Evolutionary conservation across 2,888 invertebrate genomes (phyloP), one percentile per base, ranked within the genome.

Genomic region (Flexamia atlantica): DNA sequence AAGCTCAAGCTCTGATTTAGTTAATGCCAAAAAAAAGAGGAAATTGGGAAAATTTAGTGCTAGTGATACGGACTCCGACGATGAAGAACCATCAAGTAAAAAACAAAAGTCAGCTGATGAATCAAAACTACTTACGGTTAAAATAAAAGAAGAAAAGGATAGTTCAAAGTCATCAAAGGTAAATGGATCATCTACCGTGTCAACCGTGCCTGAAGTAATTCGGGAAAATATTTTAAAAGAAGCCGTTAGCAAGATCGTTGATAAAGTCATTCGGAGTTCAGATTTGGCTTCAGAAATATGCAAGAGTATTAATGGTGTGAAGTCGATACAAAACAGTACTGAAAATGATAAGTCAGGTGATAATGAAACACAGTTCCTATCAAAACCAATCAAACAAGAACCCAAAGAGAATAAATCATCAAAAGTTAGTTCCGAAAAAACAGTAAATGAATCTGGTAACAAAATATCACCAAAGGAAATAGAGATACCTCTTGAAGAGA

Each of bases 121-220:
- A 60, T 0, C 40, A 36, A 25, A 32, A 46, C 25, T 46, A n/a
- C 25, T n/a, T n/a, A 42, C 14, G 42, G 36, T 60, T n/a, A 57
- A 57, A 23, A 36, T 83, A 36, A 83, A 83, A 60, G 20, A 83
- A 57, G 83, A 83, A 72, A 60, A 36, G 25, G 72, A 72, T 50
- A 23, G 50, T 28, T 0, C 0, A 1, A 72, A 50, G 25, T 32
- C 0, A 28, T 2, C 28, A 23, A 70, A 82, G 64, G 46, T 64
- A 25, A 72, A 68, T 46, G 82, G 42, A 30, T 14, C 23, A n/a
- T 7, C 28, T n/a, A 50, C 17, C 28, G 53, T 20, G 10, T 20
- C 42, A 17, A 79, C 79, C 93, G 86, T 88, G 90, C 81, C 91
- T 90, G 46, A 92, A 91, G 86, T 91, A 90, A 86, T 89, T 89